phyloP scores from a whole-genome alignment of 23 tunicate genomes.

The Halocynthia roretzi region DNA sequence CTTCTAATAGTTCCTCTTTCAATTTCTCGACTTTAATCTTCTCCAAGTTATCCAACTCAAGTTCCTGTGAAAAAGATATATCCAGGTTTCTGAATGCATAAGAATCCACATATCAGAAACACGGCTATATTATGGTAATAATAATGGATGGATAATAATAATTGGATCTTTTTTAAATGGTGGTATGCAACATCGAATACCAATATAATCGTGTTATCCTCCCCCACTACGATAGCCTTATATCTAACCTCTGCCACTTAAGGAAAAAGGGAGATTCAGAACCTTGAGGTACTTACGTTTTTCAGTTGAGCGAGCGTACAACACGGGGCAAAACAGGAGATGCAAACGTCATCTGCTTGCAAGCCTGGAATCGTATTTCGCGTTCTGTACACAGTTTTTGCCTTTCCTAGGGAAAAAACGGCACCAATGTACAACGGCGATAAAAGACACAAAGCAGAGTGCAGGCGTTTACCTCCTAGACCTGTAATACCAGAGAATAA shows the following conservation, averaged over 20 bases:
- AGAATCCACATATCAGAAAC: no score
- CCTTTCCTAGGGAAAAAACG: conserved; percentile 57
- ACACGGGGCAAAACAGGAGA: conserved; percentile 63
- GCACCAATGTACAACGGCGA: conserved; percentile 50
- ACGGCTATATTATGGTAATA: no score
- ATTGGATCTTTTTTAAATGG: neutral
- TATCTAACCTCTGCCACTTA: no score
- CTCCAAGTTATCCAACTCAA: neutral
- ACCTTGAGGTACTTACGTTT: conserved; percentile 32
- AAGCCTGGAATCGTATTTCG: conserved; percentile 67
- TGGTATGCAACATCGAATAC: neutral
- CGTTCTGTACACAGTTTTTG: conserved; percentile 45
- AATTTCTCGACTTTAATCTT: neutral
- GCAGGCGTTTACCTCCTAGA: conserved; percentile 14
- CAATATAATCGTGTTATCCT: neutral
- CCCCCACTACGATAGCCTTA: neutral
- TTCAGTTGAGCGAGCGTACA: conserved; percentile 51
- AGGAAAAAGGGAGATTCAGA: neutral
- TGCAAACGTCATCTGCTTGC: conserved; percentile 46
- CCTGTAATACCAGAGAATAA: conserved; percentile 14
- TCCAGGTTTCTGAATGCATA: no score
- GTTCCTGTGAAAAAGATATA: conserved; percentile 3
- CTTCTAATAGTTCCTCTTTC: neutral
- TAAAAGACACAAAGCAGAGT: conserved; percentile 49
- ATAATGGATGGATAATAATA: no score